Evolutionary conservation across 2,797 vertebrate species (phyloP).

Genomic region (Paguma larvata): DNA sequence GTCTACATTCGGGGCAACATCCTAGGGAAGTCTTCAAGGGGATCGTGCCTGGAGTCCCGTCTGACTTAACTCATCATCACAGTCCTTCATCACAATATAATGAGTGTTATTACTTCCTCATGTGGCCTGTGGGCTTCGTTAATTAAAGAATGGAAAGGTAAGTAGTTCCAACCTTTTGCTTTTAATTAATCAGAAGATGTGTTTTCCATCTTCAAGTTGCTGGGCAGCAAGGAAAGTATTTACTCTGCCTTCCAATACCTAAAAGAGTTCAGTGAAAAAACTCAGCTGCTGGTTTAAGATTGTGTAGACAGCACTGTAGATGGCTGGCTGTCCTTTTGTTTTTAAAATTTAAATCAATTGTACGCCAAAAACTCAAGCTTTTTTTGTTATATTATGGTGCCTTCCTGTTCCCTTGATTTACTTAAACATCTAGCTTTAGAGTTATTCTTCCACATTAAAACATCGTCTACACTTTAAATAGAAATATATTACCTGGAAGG

Average conservation of each 20-base stretch:
- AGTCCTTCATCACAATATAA: constrained; percentile 76
- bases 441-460: neutral
- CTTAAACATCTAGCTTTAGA: neutral
- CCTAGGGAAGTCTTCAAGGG: constrained; percentile 76
- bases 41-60: constrained; percentile 66
- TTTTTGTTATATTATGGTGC: neutral
- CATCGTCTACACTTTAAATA: neutral
- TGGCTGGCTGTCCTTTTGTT: neutral
- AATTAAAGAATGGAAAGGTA: constrained; percentile 85
- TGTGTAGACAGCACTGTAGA: neutral
- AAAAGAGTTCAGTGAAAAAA: constrained; percentile 46
- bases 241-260: constrained; percentile 58
- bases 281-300: constrained; percentile 30
- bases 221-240: constrained; percentile 69
- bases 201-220: constrained; percentile 70
- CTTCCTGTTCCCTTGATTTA: constrained; percentile 9
- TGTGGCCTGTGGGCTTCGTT: constrained; percentile 83
- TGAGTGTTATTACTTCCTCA: constrained; percentile 83
- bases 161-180: constrained; percentile 83
- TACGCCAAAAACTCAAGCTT: neutral
- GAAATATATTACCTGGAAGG: constrained; percentile 1
- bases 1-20: neutral
- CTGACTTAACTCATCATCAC: constrained; percentile 75
- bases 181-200: constrained; percentile 84
- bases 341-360: constrained; percentile 37